phyloP scores from a whole-genome alignment of 2,797 vertebrate species.

The Tokudaia tokunoshimensis region DNA sequence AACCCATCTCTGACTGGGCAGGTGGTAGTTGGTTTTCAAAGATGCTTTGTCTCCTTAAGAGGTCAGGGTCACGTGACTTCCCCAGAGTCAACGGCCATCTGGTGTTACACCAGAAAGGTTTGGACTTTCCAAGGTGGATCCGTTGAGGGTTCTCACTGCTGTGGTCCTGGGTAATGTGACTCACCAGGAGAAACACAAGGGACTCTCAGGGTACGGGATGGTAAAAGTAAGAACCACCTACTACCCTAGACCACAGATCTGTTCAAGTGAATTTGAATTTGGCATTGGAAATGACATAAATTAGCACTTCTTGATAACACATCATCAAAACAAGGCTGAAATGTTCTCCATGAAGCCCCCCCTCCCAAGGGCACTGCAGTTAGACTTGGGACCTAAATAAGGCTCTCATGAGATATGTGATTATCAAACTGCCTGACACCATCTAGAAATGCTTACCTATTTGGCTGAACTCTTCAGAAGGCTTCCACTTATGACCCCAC shows the following conservation, averaged over 20 bases:
- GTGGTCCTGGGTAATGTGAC: not conserved
- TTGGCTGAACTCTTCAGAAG: not conserved
- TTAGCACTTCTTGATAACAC: not conserved
- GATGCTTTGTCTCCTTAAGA: not conserved
- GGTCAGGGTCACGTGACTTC: not conserved
- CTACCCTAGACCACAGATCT: not conserved
- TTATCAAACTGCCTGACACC: not conserved
- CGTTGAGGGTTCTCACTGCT: not conserved
- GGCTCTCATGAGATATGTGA: not conserved
- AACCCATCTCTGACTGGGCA: not conserved
- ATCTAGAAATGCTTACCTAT: not conserved
- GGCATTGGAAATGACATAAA: not conserved
- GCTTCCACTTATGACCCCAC: not conserved
- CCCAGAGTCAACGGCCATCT: not conserved
- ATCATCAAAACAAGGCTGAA: not conserved
- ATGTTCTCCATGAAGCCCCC: not conserved
- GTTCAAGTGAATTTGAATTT: not conserved
- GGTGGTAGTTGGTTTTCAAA: not conserved
- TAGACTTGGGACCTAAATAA: not conserved
- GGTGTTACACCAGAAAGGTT: not conserved
- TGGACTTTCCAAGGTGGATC: not conserved
- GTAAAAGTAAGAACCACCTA: not conserved
- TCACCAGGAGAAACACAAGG: not conserved
- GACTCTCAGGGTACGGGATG: not conserved
- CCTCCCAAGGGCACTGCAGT: not conserved